A percentile compares a stretch with the other conserved stretches of the same genome.
phyloP scores from a whole-genome alignment of 2,113 vertebrate species.

The Tinamus guttatus region DNA sequence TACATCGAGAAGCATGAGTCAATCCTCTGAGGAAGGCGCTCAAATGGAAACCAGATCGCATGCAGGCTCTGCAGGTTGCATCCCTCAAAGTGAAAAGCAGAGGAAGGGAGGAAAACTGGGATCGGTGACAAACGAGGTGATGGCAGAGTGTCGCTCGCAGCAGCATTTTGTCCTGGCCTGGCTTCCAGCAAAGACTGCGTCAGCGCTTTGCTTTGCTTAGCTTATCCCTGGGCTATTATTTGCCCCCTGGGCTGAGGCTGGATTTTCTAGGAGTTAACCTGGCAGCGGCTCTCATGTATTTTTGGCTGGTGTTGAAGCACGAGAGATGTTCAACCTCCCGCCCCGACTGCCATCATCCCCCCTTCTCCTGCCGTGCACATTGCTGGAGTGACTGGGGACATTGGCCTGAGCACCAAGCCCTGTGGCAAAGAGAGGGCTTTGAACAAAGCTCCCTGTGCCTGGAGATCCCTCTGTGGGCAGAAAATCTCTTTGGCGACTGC shows the following conservation, averaged over 20 bases:
- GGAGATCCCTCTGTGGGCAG: neutral
- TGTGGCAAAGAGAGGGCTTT: neutral
- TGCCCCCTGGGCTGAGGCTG: neutral
- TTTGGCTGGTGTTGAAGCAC: neutral
- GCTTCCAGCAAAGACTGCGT: rapidly evolving
- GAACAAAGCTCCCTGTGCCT: neutral
- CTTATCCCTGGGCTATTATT: neutral
- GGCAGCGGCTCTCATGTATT: neutral
- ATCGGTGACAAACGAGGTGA: neutral
- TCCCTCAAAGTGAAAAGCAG: slow-evolving; percentile 39
- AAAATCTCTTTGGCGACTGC: neutral
- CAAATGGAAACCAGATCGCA: slow-evolving; percentile 36
- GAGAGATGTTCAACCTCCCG: neutral
- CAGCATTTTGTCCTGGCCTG: neutral
- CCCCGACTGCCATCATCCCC: neutral
- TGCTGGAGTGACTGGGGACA: neutral
- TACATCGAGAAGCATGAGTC: slow-evolving; percentile 37
- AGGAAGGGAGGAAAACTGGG: neutral
- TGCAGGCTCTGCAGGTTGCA: neutral
- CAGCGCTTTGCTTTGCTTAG: slow-evolving; percentile 3
- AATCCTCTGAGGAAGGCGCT: slow-evolving; percentile 30
- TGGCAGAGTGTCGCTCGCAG: slow-evolving; percentile 6
- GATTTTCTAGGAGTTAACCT: slow-evolving; percentile 19
- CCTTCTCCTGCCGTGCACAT: neutral
- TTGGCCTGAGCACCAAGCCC: neutral